Base-by-base conservation (phyloP, 2,888 invertebrate species). In the Galerucella pusilla region DNA sequence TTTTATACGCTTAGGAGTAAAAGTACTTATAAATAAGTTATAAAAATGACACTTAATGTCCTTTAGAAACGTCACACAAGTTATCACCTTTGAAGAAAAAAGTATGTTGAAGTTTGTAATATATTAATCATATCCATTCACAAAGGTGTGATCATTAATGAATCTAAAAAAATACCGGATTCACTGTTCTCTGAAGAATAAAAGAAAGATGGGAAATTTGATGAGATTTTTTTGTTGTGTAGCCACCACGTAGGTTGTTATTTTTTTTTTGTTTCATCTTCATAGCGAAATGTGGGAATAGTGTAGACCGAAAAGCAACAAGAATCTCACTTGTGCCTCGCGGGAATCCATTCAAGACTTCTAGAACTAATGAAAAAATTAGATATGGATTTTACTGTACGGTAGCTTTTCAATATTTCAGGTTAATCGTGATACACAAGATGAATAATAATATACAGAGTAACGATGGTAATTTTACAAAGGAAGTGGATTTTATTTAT, bases 301-400 rank as follows among this genome's bases (percentile, higher is more conserved):
- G 70, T 68, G 52, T 65, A 70, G 73, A 63, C 35, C 42, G 63
- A 63, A 63, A 63, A 73, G 66, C 71, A 75, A 74, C 69, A 71
- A 68, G 76, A 75, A 73, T 75, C 79, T 77, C 78, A 81, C 80
- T 81, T 82, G 78, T 81, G 79, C 83, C 71, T 83, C 76, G 81
- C 83, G 79, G 85, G 85, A 79, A 71, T 75, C 82, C 80, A 83
- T 84, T 85, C 84, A 85, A 77, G 42, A 45, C 12, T 45, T 64
- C n/a, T 46, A 54, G 66, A 84, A 82, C 83, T 85, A 86, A 86
- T 85, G 74, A 84, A 85, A 84, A 85, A 85, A 85, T 85, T 85
- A 83, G 86, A 85, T 85, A 85, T 84, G 86, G 85, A 82, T 84
- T 84, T 84, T 84, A 84, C 84, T 81, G 82, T 82, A 81, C 85